Conservation (phyloP, 2,888 invertebrate genomes). For the Agonopterix alstromeriana region DNA sequence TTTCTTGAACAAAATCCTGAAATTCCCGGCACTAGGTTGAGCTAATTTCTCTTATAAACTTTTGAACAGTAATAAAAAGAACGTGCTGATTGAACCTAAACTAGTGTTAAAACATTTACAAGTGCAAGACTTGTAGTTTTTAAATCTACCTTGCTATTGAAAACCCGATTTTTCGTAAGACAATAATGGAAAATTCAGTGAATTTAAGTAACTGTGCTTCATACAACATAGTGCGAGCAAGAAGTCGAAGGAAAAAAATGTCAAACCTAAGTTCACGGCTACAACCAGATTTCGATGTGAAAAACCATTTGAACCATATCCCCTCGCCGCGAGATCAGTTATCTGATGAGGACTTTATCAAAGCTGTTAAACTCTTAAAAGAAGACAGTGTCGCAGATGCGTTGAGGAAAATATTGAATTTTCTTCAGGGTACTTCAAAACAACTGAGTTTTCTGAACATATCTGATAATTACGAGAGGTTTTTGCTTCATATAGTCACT, state of each 20-base stretch:
- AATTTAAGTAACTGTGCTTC: neutral
- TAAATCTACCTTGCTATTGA: no score
- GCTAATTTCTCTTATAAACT: no score
- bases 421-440: conserved; percentile 16
- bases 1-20: no score
- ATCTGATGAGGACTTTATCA: conserved; percentile 3
- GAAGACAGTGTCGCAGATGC: no score
- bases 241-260: neutral
- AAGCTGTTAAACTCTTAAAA: conserved; percentile 9
- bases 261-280: conserved; percentile 1
- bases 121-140: no score
- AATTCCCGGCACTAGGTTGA: no score
- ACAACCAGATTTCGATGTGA: conserved; percentile 4
- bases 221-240: neutral
- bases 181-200: neutral
- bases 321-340: no score
- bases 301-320: neutral
- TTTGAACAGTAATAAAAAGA: no score
- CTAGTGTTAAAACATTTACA: no score
- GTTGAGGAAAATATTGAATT: conserved; percentile 12
- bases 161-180: neutral
- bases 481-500: conserved; percentile 20
- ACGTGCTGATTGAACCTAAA: no score
- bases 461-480: conserved; percentile 15
- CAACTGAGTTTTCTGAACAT: conserved; percentile 20